phyloP scores from a whole-genome alignment of 1,140 invertebrate genomes.

The Lithobius niger region DNA sequence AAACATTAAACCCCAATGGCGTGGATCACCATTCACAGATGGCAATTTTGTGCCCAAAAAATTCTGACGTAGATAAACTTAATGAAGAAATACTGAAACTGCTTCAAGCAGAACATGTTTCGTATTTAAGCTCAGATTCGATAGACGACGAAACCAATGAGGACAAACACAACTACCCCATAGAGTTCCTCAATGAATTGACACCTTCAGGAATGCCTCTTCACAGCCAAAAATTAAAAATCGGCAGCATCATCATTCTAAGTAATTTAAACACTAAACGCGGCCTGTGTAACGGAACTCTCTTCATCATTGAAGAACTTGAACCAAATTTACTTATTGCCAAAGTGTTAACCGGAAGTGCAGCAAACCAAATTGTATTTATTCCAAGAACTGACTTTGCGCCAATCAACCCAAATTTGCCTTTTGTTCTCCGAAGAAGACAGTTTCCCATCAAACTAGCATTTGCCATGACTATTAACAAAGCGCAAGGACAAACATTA shows the following conservation, averaged over 20 bases:
- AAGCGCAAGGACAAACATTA: conserved; percentile 23
- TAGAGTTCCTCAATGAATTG: too few relatives aligned
- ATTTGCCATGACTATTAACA: conserved; percentile 24
- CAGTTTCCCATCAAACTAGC: conserved; percentile 13
- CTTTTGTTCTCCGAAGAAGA: neutral
- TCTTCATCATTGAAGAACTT: neutral
- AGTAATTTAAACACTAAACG: conserved; percentile 12
- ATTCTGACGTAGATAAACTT: conserved; percentile 9
- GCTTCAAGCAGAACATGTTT: neutral
- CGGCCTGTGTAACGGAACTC: conserved; percentile 9
- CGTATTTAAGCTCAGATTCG: neutral
- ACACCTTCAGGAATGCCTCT: conserved; percentile 15
- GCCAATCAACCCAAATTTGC: too few relatives aligned
- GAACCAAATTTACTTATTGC: neutral
- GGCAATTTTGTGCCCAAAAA: conserved; percentile 17
- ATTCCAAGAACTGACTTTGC: too few relatives aligned
- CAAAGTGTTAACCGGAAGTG: neutral
- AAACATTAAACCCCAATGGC: conserved; percentile 7
- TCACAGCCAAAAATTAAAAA: conserved; percentile 12
- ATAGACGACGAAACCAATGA: neutral
- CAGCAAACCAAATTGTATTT: too few relatives aligned
- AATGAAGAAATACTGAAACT: too few relatives aligned
- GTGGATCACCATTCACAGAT: conserved; percentile 4
- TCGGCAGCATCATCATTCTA: conserved; percentile 15
- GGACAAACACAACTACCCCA: neutral